Base-by-base conservation (phyloP, 2,113 vertebrate species). In the Puffinus mauretanicus region DNA sequence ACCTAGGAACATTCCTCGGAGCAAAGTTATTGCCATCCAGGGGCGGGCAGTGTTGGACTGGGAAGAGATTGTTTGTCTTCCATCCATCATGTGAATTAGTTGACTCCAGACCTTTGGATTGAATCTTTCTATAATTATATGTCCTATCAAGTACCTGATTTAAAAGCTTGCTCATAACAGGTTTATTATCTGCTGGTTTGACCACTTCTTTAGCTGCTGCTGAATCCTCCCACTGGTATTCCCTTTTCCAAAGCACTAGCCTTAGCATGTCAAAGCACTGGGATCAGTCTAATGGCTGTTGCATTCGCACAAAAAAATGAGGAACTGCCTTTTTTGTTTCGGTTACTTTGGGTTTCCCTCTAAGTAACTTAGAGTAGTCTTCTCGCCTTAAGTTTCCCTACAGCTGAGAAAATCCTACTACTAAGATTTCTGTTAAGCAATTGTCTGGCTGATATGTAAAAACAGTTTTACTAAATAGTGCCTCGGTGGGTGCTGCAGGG, bases 301-400 rank as follows among this genome's bases (percentile, higher is more conserved):
- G 38, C 11, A 24, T 8, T 32, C 2, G 0, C 9, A 14, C 27
- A n/a, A 47, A 69, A 47, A 57, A 61, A 16, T 0, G 6, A 84
- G 29, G 5, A 69, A 15, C 20, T 49, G 3, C 20, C 9, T 60
- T 47, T 65, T 76, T 67, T 90, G 5, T 46, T 69, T 54, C 2
- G 2, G 6, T 87, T 80, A 44, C 7, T 76, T 73, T 54, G 11
- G 10, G 3, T 69, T 96, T 91, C 25, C 2, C 13, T 75, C 47
- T 9, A 34, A 49, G 25, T 81, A 55, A 65, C 25, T 82, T 80
- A n/a, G 6, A 60, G 30, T 26, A 67, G 22, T 44, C 11, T n/a
- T 79, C 75, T 72, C 0, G 0, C 79, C 24, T 80, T 38, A 54
- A n/a, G 12, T 18, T 89, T 82, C 24, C 22, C 17, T 81, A 16